These are phyloP conservation scores for Drosophila pallidifrons DNA, from an alignment of 1,140 invertebrate genomes.

Conservation along the genomic window DNA sequence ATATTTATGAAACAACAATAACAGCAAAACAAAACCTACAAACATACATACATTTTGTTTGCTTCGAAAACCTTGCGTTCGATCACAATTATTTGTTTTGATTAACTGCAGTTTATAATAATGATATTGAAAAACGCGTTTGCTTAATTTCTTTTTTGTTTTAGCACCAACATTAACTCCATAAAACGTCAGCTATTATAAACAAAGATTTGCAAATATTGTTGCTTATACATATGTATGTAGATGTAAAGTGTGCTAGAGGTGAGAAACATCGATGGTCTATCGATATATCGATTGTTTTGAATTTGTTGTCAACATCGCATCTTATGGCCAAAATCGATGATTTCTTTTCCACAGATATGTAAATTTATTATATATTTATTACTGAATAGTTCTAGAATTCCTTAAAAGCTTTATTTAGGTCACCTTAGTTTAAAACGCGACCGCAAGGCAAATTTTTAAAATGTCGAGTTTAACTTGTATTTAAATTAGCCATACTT, in stretches of 20 bases:
- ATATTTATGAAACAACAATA: conserved; percentile 73
- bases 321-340: too few relatives aligned
- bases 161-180: conserved; percentile 68
- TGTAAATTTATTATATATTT: too few relatives aligned
- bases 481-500: too few relatives aligned
- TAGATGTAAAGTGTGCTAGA: conserved; percentile 31
- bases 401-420: too few relatives aligned
- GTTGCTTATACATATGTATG: conserved; percentile 68
- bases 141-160: conserved; percentile 43
- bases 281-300: neutral
- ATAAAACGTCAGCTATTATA: conserved; percentile 76
- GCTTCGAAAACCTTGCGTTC: conserved; percentile 43
- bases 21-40: conserved; percentile 60
- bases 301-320: too few relatives aligned
- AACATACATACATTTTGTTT: conserved; percentile 59
- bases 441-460: too few relatives aligned
- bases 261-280: too few relatives aligned
- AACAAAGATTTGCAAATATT: conserved; percentile 79
- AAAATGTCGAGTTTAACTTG: too few relatives aligned
- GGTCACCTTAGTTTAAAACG: too few relatives aligned
- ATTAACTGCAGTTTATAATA: conserved; percentile 26
- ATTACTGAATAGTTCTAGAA: too few relatives aligned
- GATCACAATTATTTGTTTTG: conserved; percentile 31
- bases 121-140: conserved; percentile 41
- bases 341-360: too few relatives aligned